Percentiles rank a stretch among this genome's conserved stretches.
phyloP scores from a whole-genome alignment of 1,140 invertebrate species.

The Trachelipus rathkii region DNA sequence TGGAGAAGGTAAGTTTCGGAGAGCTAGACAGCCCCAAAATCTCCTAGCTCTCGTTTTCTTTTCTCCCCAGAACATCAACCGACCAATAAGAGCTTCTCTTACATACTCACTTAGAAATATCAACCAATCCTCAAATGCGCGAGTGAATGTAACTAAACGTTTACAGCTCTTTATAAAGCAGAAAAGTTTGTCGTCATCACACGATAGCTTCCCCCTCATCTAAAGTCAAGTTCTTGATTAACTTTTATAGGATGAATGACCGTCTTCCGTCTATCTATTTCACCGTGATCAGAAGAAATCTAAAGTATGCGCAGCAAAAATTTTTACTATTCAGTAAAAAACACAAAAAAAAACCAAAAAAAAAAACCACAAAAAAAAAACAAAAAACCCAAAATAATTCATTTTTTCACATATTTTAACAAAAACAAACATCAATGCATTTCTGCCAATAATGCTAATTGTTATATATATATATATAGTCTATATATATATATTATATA shows the following conservation, averaged over 20 bases:
- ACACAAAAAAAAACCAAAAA: too few species aligned
- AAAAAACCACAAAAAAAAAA: too few species aligned
- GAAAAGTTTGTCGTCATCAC: not conserved
- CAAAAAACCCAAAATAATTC: too few species aligned
- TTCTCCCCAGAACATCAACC: not conserved
- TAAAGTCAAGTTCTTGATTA: not conserved
- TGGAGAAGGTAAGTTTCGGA: not conserved
- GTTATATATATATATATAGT: too few species aligned
- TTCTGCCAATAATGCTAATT: too few species aligned
- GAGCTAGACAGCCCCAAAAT: not conserved
- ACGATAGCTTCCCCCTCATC: not conserved
- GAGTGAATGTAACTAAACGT: not conserved
- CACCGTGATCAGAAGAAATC: slow-evolving; percentile 6
- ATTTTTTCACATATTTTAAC: too few species aligned
- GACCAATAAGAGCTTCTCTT: not conserved
- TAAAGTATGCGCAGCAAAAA: slow-evolving; percentile 4
- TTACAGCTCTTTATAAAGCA: not conserved
- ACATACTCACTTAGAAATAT: not conserved
- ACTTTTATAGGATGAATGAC: slow-evolving; percentile 8
- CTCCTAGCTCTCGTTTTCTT: not conserved
- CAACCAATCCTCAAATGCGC: not conserved
- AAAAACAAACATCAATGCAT: too few species aligned
- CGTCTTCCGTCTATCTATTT: not conserved
- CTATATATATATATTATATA: too few species aligned
- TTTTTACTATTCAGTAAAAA: not conserved